Evolutionary conservation across 2,888 invertebrate species (phyloP), one percentile per base, ranked within the genome.

Genomic region (Cyaniris semiargus): DNA sequence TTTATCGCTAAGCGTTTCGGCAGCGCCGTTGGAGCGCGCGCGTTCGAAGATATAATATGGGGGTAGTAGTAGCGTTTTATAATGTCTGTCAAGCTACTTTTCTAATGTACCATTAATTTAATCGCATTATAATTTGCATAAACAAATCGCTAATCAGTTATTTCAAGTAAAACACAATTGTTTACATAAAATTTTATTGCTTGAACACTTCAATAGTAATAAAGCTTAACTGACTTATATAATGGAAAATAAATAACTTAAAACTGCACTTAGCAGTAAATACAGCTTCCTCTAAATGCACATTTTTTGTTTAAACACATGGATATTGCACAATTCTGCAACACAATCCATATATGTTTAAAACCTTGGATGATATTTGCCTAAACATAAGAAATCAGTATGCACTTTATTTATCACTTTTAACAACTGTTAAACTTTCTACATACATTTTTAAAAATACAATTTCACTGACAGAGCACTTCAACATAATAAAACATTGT

Each of bases 141-240:
- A 60, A 21, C 10, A 23, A 8, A 58, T n/a, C n/a, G n/a, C n/a
- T n/a, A n/a, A n/a, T n/a, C 15, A 15, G 15, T 21, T 66, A 66
- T 66, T 31, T 66, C 13, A 18, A 66, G 27, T 66, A 66, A 66
- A 27, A 66, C 66, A 66, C 27, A 66, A 66, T 66, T 31, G 27
- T 27, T 66, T 66, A 18, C 27, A 74, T 74, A 48, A 74, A 53
- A 74, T 15, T 74, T 74, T 53, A 74, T 53, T 74, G 53, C 74
- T 48, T 48, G 44, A 74, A 74, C 23, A 74, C 27, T 23, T 74
- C 13, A 18, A 27, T 53, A 44, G 53, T 53, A 72, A 13, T 60
- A 44, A 48, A 23, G 44, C 72, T 48, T 27, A 27, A 15, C 7
- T 21, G 18, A 27, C 74, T 72, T 31, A 23, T 18, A 1, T 72